phyloP scores from a whole-genome alignment of 2,888 invertebrate species.

The Mycogona germanica region DNA sequence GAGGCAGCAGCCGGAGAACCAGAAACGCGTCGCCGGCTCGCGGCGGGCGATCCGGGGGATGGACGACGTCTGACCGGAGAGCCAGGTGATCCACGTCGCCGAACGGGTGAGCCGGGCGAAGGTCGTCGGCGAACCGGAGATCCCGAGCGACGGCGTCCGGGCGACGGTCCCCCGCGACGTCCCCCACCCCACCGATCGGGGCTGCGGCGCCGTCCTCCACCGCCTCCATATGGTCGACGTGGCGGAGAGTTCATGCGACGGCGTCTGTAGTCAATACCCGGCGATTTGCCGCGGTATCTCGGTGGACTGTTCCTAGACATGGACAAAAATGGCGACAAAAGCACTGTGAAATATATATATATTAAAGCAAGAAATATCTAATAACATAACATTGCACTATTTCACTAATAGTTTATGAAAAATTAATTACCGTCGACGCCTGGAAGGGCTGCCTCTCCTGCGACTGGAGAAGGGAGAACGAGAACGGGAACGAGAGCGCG shows the following conservation, averaged over 20 bases:
- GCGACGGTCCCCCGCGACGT: constrained; percentile 16
- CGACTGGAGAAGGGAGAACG: constrained; percentile 3
- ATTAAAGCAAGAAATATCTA: background rate
- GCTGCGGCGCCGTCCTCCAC: background rate
- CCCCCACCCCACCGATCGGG: constrained; percentile 13
- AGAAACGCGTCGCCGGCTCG: background rate
- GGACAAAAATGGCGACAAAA: background rate
- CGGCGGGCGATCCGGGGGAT: background rate
- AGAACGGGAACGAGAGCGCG: constrained; percentile 15
- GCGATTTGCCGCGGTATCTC: constrained; percentile 9
- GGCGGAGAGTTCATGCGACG: constrained; percentile 8
- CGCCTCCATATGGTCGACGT: no score
- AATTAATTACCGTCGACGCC: no score
- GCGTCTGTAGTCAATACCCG: constrained; percentile 5
- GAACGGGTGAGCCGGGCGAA: background rate
- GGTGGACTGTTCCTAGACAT: constrained; percentile 3
- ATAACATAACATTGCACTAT: background rate
- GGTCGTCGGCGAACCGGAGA: constrained; percentile 4
- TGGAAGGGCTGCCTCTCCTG: constrained; percentile 11
- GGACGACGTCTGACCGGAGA: background rate
- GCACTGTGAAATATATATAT: no score
- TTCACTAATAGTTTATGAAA: constrained; percentile 5
- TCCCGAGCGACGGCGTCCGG: constrained; percentile 13
- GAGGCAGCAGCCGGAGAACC: no score
- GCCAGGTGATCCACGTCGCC: background rate